Base-by-base conservation (phyloP, 2,113 vertebrate species). In the Merops nubicus region DNA sequence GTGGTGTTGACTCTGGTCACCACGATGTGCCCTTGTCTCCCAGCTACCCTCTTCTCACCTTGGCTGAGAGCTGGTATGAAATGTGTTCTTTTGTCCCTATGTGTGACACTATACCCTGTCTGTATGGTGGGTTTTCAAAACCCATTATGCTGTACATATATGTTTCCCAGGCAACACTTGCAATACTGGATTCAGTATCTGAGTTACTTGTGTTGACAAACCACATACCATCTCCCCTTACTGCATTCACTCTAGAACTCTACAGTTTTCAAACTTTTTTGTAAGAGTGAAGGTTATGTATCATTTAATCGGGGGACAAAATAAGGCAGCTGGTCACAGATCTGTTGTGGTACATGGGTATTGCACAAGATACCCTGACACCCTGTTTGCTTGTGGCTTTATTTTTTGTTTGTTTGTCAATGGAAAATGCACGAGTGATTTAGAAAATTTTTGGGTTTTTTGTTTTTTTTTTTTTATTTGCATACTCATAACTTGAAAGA, bases 91-190 rank as follows among this genome's bases (percentile, higher is more conserved):
- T 93, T 78, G 36, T 45, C 63, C 80, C 76, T 42, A 42, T 40
- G 20, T 40, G 38, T 1, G 1, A 50, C 29, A 6, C 38, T 81
- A 3, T 48, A 5, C 26, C 40, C 67, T 51, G 21, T 31, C 70
- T 53, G 47, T 43, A 21, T 2, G 31, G 42, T 12, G 47, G 15
- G 8, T 86, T 91, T 89, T 94, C 91, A 56, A 90, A 88, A 81
- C 38, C 38, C 67, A 23, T 67, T 47, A 9, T 40, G 56, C 89
- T 93, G 22, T 62, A 79, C 42, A 36, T 11, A 36, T 11, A 29
- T 87, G 91, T 96, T 96, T 96, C 93, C 84, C 84, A 93, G 89
- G 96, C 84, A 97, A 95, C 92, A 92, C 28, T 60, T 93, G 70
- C 34, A 84, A n/a, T 63, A 64, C n/a, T 92, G 65, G 33, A 77